Percentiles rank a stretch among this genome's conserved stretches.
phyloP scores from a whole-genome alignment of 2,888 invertebrate species.

The Calliopum simillimum region DNA sequence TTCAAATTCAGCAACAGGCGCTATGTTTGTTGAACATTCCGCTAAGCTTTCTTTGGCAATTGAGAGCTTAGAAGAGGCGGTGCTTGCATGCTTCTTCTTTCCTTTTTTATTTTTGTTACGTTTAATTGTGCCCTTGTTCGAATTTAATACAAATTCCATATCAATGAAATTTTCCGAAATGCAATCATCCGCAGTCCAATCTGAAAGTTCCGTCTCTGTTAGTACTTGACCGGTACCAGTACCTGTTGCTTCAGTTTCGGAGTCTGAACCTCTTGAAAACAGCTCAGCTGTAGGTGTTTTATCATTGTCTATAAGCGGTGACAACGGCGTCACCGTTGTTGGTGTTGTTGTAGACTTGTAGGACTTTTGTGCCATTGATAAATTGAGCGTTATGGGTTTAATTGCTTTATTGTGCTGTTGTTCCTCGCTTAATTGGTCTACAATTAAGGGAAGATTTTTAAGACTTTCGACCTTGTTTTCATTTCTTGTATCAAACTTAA shows the following conservation, averaged over 20 bases:
- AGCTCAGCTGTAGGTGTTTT: constrained; percentile 65
- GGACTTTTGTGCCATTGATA: constrained; percentile 50
- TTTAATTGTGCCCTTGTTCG: constrained; percentile 67
- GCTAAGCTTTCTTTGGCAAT: background rate
- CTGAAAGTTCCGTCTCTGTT: constrained; percentile 89
- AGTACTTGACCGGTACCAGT: constrained; percentile 72
- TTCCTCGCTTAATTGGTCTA: constrained; percentile 54
- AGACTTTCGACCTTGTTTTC: constrained; percentile 67
- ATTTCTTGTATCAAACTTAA: constrained; percentile 65
- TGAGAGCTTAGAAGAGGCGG: background rate
- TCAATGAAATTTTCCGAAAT: constrained; percentile 82
- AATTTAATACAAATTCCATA: constrained; percentile 72
- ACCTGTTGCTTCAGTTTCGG: constrained; percentile 75
- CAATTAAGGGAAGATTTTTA: constrained; percentile 64
- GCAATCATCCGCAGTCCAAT: constrained; percentile 87
- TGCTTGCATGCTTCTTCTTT: constrained; percentile 50
- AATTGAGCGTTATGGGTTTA: constrained; percentile 60
- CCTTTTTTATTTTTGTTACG: constrained; percentile 60
- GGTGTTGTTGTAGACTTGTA: constrained; percentile 52
- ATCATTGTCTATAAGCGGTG: constrained; percentile 58
- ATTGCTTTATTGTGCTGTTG: constrained; percentile 50
- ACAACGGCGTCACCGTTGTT: constrained; percentile 43
- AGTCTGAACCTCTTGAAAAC: constrained; percentile 71
- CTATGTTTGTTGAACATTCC: constrained; percentile 43
- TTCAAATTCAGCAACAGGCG: constrained; percentile 62